These are phyloP conservation scores for Chaetodon auriga DNA, from an alignment of 2,113 vertebrate species.

Conservation along the genomic window DNA sequence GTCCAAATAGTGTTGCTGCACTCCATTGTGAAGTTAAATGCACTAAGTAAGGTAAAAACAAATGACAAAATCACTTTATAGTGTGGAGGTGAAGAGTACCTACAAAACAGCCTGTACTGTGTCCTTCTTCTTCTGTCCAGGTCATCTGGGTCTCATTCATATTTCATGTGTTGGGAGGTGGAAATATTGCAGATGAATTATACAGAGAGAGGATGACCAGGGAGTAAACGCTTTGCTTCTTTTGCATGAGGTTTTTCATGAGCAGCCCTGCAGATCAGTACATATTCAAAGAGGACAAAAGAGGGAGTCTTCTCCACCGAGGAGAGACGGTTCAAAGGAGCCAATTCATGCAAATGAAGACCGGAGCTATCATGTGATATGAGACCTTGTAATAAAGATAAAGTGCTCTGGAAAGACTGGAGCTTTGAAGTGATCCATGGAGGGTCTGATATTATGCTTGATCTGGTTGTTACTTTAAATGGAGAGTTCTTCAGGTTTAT, in stretches of 20 bases:
- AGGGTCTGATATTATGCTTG: background rate
- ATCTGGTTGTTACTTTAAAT: slow-evolving; percentile 21
- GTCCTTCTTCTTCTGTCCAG: slow-evolving; percentile 13
- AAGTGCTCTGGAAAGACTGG: slow-evolving; percentile 26
- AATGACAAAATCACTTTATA: background rate
- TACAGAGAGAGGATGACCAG: slow-evolving; percentile 57
- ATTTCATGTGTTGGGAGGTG: slow-evolving; percentile 60
- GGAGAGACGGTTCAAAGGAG: slow-evolving; percentile 58
- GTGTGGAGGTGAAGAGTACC: background rate
- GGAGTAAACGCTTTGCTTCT: slow-evolving; percentile 62
- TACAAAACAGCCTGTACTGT: background rate
- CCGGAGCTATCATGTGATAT: slow-evolving; percentile 36
- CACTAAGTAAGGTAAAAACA: background rate
- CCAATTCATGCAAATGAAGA: slow-evolving; percentile 68
- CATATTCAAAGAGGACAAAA: slow-evolving; percentile 61
- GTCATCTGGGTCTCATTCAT: slow-evolving; percentile 64
- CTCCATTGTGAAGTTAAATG: background rate
- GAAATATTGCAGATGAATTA: slow-evolving; percentile 67
- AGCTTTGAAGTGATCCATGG: slow-evolving; percentile 46
- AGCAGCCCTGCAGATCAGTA: slow-evolving; percentile 13
- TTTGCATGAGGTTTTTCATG: slow-evolving; percentile 63
- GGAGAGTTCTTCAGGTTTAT: slow-evolving; percentile 7
- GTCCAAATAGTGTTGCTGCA: too few relatives aligned
- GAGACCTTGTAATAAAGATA: slow-evolving; percentile 55
- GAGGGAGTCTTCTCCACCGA: slow-evolving; percentile 31